Conservation (phyloP, 2,113 vertebrate genomes). For the Sceloporus undulatus region DNA sequence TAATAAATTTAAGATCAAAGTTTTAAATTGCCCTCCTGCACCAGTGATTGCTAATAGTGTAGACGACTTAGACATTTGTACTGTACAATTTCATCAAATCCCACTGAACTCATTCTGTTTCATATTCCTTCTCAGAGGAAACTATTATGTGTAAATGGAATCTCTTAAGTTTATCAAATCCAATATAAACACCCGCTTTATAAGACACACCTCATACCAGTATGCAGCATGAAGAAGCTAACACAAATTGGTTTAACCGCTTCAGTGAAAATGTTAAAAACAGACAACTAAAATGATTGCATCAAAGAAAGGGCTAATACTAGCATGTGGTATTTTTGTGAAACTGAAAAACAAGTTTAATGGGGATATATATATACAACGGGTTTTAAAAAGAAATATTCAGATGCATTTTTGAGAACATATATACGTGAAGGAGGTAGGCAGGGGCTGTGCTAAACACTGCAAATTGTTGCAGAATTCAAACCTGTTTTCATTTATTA, state of each 20-base stretch:
- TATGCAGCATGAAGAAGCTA: conserved; percentile 55
- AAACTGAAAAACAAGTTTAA: conserved; percentile 56
- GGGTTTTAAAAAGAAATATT: conserved; percentile 24
- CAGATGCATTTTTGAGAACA: conserved; percentile 33
- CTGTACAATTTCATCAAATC: conserved; percentile 64
- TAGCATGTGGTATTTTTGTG: conserved; percentile 54
- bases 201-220: conserved; percentile 67
- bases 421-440: conserved; percentile 48
- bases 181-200: conserved; percentile 74
- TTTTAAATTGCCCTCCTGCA: background rate
- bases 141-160: conserved; percentile 66
- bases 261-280: conserved; percentile 54
- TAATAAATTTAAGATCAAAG: background rate
- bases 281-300: conserved; percentile 54
- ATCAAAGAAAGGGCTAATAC: conserved; percentile 40
- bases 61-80: conserved; percentile 67
- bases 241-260: conserved; percentile 68
- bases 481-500: conserved; percentile 82
- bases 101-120: conserved; percentile 70
- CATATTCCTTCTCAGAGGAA: conserved; percentile 65
- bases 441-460: conserved; percentile 65
- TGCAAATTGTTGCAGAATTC: conserved; percentile 79
- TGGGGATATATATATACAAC: background rate
- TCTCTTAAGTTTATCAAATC: conserved; percentile 72
- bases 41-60: conserved; percentile 58